Percentiles rank a stretch among this genome's conserved stretches.
Conservation (phyloP, 1,140 invertebrate species). For the Dendroctonus valens region DNA sequence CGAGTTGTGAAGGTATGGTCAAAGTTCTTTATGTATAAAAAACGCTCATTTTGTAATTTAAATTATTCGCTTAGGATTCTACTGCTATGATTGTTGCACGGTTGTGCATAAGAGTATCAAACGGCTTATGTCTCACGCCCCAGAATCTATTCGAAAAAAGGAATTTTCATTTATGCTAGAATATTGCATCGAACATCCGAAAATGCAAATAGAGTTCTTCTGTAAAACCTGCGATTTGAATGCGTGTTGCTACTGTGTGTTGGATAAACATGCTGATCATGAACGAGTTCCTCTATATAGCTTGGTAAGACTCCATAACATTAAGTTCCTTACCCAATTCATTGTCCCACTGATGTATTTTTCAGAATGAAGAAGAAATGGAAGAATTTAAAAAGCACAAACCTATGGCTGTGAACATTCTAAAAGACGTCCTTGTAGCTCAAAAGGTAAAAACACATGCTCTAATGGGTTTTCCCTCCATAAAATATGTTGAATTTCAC, state of each 20-base stretch:
- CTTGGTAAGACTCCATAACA: conserved; percentile 20
- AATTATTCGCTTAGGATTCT: conserved; percentile 21
- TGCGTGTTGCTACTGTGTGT: conserved; percentile 33
- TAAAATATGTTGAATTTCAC: conserved; percentile 5
- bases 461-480: conserved; percentile 1
- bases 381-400: conserved; percentile 21
- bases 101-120: conserved; percentile 32
- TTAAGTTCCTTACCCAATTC: neutral
- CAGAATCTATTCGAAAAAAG: conserved; percentile 2
- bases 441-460: conserved; percentile 21
- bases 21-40: neutral
- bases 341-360: neutral
- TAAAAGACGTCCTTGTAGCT: conserved; percentile 18
- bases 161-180: conserved; percentile 24
- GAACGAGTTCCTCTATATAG: conserved; percentile 19
- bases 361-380: conserved; percentile 25
- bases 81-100: conserved; percentile 29
- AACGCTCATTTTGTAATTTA: conserved; percentile 7
- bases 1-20: conserved; percentile 29
- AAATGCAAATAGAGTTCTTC: conserved; percentile 30
- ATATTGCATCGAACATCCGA: conserved; percentile 23
- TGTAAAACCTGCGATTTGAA: conserved; percentile 27
- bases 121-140: conserved; percentile 26
- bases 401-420: conserved; percentile 11
- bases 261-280: conserved; percentile 29